phyloP scores from a whole-genome alignment of 1,140 invertebrate genomes.

The Calosoma granatense region DNA sequence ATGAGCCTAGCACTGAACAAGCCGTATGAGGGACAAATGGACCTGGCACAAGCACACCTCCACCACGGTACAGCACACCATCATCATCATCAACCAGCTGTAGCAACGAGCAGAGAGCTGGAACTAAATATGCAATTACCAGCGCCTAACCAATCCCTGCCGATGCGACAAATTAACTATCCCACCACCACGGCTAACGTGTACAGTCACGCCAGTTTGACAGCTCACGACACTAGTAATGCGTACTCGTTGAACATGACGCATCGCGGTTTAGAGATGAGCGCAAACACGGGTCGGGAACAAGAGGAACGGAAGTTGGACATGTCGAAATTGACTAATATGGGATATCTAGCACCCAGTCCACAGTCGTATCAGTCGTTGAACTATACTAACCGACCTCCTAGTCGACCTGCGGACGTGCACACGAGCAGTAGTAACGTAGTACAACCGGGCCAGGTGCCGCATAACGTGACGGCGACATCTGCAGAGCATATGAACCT shows the following conservation, averaged over 20 bases:
- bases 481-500: not conserved
- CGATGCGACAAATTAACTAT: not conserved
- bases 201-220: conserved; percentile 10
- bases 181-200: not conserved
- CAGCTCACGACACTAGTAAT: conserved; percentile 2
- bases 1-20: not conserved
- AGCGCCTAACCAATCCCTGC: not conserved
- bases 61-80: no score
- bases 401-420: not conserved
- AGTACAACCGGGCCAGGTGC: conserved; percentile 18
- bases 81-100: no score
- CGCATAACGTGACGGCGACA: not conserved
- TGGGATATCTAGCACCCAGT: conserved; percentile 26
- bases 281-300: not conserved
- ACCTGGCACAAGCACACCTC: not conserved
- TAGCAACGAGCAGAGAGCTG: not conserved
- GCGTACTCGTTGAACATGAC: conserved; percentile 15
- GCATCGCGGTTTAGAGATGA: conserved; percentile 1
- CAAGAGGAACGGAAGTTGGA: conserved; percentile 23
- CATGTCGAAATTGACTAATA: conserved; percentile 29
- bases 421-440: not conserved
- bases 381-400: conserved; percentile 17
- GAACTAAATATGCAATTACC: not conserved
- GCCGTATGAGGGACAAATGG: not conserved
- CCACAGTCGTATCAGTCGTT: conserved; percentile 24